These are phyloP conservation scores for Melanerpes aurifrons DNA, from an alignment of 2,113 vertebrate genomes.

Conservation along the genomic window DNA sequence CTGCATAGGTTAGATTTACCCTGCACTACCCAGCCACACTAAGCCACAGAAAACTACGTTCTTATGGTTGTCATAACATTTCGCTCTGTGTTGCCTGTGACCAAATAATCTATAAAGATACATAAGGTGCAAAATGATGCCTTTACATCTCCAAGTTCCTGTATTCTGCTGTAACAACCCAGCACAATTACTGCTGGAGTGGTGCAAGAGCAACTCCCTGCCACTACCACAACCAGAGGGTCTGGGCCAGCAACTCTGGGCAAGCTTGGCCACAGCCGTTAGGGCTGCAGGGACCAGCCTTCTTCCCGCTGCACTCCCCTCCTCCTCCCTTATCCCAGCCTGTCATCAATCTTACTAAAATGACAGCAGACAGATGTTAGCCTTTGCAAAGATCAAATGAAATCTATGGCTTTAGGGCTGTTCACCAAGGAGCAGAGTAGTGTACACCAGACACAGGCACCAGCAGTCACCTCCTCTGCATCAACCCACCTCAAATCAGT, in stretches of 20 bases:
- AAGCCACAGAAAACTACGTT: slow-evolving; percentile 80
- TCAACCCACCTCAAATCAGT: slow-evolving; percentile 67
- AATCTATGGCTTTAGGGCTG: slow-evolving; percentile 94
- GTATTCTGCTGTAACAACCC: slow-evolving; percentile 52
- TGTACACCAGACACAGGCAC: slow-evolving; percentile 72
- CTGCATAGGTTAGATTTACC: slow-evolving; percentile 76
- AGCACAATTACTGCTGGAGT: slow-evolving; percentile 52
- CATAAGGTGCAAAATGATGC: slow-evolving; percentile 72
- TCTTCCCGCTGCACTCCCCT: slow-evolving; percentile 45
- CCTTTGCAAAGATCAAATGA: slow-evolving; percentile 99
- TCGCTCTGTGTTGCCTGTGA: slow-evolving; percentile 69
- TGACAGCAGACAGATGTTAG: slow-evolving; percentile 99
- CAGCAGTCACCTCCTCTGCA: slow-evolving; percentile 73
- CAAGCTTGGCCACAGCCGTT: slow-evolving; percentile 50
- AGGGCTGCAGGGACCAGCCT: slow-evolving; percentile 66
- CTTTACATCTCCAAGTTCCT: slow-evolving; percentile 38
- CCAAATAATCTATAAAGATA: slow-evolving; percentile 78
- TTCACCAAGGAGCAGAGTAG: slow-evolving; percentile 82
- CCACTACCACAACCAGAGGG: background rate
- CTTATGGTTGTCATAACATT: slow-evolving; percentile 84
- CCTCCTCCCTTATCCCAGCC: slow-evolving; percentile 80
- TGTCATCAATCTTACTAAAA: slow-evolving; percentile 99
- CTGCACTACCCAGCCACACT: slow-evolving; percentile 80
- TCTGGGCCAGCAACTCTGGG: slow-evolving; percentile 47
- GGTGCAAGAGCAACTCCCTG: slow-evolving; percentile 22